These are phyloP conservation scores for Hycleus cichorii DNA, from an alignment of 1,140 invertebrate species.

Conservation along the genomic window DNA sequence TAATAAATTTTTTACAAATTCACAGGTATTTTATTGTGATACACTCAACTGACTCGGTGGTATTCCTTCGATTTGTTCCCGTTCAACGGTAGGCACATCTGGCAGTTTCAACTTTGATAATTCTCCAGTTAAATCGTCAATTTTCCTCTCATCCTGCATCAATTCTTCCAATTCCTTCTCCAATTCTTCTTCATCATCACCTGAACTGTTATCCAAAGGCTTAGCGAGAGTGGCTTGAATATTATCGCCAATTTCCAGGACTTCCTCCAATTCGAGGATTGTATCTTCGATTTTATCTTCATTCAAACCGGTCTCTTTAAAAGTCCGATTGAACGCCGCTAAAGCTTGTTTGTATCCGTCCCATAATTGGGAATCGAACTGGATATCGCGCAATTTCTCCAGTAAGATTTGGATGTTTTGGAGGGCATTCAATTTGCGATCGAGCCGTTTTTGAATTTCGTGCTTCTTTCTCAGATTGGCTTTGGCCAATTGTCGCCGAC, in stretches of 20 bases:
- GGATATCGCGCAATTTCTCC: slow-evolving; percentile 37
- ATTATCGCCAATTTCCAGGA: slow-evolving; percentile 40
- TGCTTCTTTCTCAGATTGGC: slow-evolving; percentile 41
- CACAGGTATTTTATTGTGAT: too few species aligned
- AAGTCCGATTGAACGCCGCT: slow-evolving; percentile 36
- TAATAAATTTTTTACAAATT: too few species aligned
- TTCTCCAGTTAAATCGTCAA: slow-evolving; percentile 23
- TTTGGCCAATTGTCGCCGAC: slow-evolving; percentile 41
- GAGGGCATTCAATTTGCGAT: slow-evolving; percentile 38
- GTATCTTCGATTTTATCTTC: slow-evolving; percentile 42
- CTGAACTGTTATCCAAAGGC: neutral
- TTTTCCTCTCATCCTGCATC: slow-evolving; percentile 20
- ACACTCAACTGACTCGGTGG: too few species aligned
- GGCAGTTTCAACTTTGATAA: slow-evolving; percentile 26
- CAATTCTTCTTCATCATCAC: slow-evolving; percentile 31
- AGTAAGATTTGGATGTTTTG: slow-evolving; percentile 42
- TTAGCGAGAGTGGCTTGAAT: slow-evolving; percentile 37
- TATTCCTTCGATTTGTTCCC: neutral
- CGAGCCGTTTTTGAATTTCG: slow-evolving; percentile 39
- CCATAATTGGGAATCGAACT: slow-evolving; percentile 37
- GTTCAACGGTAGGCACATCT: slow-evolving; percentile 18
- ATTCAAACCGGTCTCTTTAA: slow-evolving; percentile 38
- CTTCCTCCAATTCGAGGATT: slow-evolving; percentile 41
- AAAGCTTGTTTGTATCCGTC: slow-evolving; percentile 42
- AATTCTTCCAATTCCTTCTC: slow-evolving; percentile 40